These are phyloP conservation scores for Drosophila takahashii DNA, from an alignment of 1,140 invertebrate genomes.

Conservation along the genomic window DNA sequence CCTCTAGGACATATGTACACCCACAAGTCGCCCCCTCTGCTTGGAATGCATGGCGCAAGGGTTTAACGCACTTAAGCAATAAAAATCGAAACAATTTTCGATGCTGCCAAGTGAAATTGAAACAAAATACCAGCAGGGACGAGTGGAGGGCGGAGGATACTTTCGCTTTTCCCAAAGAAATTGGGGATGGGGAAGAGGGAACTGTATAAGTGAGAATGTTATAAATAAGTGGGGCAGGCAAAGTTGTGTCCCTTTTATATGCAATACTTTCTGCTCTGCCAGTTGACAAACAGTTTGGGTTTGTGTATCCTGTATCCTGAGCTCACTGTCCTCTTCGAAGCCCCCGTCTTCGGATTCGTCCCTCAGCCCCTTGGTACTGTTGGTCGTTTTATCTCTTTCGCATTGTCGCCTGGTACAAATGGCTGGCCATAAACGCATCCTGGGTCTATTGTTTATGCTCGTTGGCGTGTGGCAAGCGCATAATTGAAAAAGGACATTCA, in stretches of 20 bases:
- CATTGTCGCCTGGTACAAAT: conserved; percentile 70
- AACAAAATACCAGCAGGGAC: conserved; percentile 68
- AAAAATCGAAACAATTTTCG: conserved; percentile 83
- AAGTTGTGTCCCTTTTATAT: conserved; percentile 60
- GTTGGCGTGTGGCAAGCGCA: conserved; percentile 76
- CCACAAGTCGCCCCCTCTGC: conserved; percentile 12
- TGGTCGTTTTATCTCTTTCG: conserved; percentile 54
- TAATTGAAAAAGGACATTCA: conserved; percentile 82
- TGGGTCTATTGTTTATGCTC: conserved; percentile 81
- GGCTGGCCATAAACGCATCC: conserved; percentile 80
- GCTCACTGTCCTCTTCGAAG: not conserved
- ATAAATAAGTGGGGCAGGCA: conserved; percentile 75
- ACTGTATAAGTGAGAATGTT: conserved; percentile 74
- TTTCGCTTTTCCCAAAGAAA: conserved; percentile 57
- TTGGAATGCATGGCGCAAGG: conserved; percentile 75
- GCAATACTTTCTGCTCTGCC: conserved; percentile 57
- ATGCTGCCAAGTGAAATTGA: conserved; percentile 81
- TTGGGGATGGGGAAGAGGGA: conserved; percentile 11
- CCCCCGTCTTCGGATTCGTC: not conserved
- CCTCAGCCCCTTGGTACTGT: not conserved
- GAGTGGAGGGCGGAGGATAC: conserved; percentile 39
- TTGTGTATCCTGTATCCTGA: conserved; percentile 36
- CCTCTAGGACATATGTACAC: not conserved
- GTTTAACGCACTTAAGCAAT: conserved; percentile 83
- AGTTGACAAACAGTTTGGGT: conserved; percentile 74